These are phyloP conservation scores for Manacus vitellinus DNA, from an alignment of 2,113 vertebrate species.

Conservation along the genomic window DNA sequence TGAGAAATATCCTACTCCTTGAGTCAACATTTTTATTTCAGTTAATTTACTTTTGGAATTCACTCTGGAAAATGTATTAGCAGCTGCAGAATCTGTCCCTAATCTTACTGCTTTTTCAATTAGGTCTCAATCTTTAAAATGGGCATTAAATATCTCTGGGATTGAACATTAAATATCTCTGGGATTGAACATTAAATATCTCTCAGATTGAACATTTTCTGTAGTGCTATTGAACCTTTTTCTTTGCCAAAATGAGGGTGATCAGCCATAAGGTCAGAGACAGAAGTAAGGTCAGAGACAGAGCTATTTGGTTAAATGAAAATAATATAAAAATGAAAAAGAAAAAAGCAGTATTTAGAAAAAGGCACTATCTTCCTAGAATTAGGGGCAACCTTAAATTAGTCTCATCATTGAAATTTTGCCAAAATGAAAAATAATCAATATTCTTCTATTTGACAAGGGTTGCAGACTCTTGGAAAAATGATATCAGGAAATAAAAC, in stretches of 20 bases:
- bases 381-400: slow-evolving; percentile 8
- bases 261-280: not conserved
- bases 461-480: not conserved
- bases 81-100: slow-evolving; percentile 25
- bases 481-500: not conserved
- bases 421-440: not conserved
- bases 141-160: not conserved
- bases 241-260: not conserved
- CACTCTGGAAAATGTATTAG: slow-evolving; percentile 43
- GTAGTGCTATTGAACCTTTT: not conserved
- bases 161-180: not conserved
- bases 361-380: not conserved
- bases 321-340: not conserved
- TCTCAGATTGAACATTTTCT: not conserved
- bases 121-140: slow-evolving; percentile 11
- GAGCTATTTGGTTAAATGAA: not conserved
- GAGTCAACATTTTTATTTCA: slow-evolving; percentile 55
- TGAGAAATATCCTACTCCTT: slow-evolving; percentile 30
- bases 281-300: not conserved
- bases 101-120: slow-evolving; percentile 17
- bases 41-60: slow-evolving; percentile 54
- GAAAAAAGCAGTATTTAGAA: not conserved
- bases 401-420: slow-evolving; percentile 19
- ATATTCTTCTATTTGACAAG: not conserved
- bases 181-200: not conserved